Evolutionary conservation across 2,113 vertebrate species (phyloP), one percentile per base, ranked within the genome.

Genomic region (Meriones unguiculatus): DNA sequence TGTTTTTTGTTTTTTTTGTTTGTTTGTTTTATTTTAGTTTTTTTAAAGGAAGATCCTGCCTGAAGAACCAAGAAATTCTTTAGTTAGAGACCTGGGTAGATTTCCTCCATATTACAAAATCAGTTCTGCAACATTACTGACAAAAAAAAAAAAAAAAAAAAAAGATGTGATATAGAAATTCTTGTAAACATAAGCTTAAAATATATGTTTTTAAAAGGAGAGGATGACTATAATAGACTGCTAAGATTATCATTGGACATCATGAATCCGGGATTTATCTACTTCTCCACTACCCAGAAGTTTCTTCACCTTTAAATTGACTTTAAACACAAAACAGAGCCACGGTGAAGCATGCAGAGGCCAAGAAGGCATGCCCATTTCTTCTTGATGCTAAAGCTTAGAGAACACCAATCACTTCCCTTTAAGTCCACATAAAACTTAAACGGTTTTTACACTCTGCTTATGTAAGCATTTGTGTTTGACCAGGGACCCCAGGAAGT

Each of bases 71-170:
- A 85, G 57, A 52, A 50, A 38, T 35, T 77, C 30, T 90, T 62
- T 54, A 54, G 78, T 22, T 78, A 93, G 81, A 84, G 73, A 78
- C 18, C 18, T 2, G 35, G 32, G 17, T 32, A 5, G 54, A 57
- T 32, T 90, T 95, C 76, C 76, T 14, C 46, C 86, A 30, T 25
- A 70, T 82, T 69, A 75, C 93, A 93, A 46, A 90, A 85, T n/a
- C 70, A 65, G 25, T 64, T 65, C 87, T 76, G 70, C 15, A 84
- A 38, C 87, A 14, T 80, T 5, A 4, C 9, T 35, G 25, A 9
- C 65, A 38, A 70, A 88, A 84, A 69, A 69, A 41, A 41, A 41
- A 41, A 41, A 41, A 81, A 9, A 62, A 46, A 46, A 81, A 9
- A 62, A 28, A 11, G 72, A 38, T 30, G 87, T 57, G 77, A 59